These are phyloP conservation scores for Pseudoatta argentina DNA, from an alignment of 1,140 invertebrate species.

Conservation along the genomic window DNA sequence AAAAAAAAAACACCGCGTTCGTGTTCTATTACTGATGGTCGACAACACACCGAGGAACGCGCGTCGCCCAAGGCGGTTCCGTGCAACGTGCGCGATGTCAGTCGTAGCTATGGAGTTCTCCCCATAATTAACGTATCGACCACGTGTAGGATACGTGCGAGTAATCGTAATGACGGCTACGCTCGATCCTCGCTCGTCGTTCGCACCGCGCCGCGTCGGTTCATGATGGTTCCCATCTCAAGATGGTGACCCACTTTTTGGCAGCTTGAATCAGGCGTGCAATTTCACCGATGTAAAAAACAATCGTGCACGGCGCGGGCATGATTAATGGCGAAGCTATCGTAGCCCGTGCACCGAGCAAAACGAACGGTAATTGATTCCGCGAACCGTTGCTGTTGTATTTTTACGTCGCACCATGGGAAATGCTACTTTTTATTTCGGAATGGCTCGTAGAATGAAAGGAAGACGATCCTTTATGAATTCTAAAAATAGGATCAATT, in stretches of 20 bases:
- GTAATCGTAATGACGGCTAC: conserved; percentile 33
- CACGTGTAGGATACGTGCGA: conserved; percentile 35
- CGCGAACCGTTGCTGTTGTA: conserved; percentile 29
- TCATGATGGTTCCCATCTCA: neutral
- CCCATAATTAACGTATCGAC: conserved; percentile 39
- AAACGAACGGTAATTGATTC: conserved; percentile 59
- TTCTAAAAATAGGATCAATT: conserved; percentile 18
- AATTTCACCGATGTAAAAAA: conserved; percentile 59
- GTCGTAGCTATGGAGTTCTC: conserved; percentile 21
- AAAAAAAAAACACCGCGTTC: conserved; percentile 52
- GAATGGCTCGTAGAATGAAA: neutral
- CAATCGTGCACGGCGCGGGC: conserved; percentile 47
- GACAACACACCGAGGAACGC: conserved; percentile 69
- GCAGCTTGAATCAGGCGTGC: conserved; percentile 59
- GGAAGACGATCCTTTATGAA: neutral
- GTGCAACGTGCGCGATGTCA: conserved; percentile 36
- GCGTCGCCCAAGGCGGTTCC: conserved; percentile 59
- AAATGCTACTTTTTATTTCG: conserved; percentile 29
- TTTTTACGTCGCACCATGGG: conserved; percentile 42
- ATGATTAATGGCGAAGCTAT: conserved; percentile 58
- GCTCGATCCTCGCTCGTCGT: neutral
- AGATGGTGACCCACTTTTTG: conserved; percentile 61
- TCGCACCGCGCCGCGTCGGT: conserved; percentile 10
- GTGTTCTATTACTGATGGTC: conserved; percentile 47
- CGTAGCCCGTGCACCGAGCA: conserved; percentile 20